A percentile compares a stretch with the other conserved stretches of the same genome.
These are phyloP conservation scores for Synchiropus splendidus DNA, from an alignment of 2,113 vertebrate genomes.

Conservation along the genomic window DNA sequence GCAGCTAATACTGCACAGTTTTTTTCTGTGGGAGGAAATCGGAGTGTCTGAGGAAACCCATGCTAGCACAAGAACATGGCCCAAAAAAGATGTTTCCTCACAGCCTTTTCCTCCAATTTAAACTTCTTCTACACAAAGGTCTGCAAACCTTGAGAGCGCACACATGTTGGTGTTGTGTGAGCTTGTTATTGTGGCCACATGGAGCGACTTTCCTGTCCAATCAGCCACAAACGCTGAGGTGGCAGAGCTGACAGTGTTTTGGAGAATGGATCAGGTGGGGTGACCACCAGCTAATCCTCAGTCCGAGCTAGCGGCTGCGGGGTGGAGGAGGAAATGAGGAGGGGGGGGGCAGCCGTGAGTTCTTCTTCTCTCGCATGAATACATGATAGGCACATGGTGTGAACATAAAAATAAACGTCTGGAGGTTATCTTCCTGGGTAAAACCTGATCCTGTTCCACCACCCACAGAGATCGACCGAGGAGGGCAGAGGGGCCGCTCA, in stretches of 20 bases:
- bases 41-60: no score
- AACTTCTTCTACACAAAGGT: no score
- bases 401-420: background rate
- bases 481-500: background rate
- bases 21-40: no score
- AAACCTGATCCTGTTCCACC: constrained; percentile 8
- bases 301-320: background rate
- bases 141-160: no score
- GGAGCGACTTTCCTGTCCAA: constrained; percentile 60
- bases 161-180: no score
- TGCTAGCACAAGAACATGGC: background rate
- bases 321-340: constrained; percentile 41
- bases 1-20: no score
- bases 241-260: constrained; percentile 43
- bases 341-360: constrained; percentile 22
- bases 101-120: no score
- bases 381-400: no score
- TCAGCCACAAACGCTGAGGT: constrained; percentile 60
- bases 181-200: constrained; percentile 59
- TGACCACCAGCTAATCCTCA: constrained; percentile 43
- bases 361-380: constrained; percentile 26
- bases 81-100: no score
- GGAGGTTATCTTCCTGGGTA: background rate
- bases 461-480: constrained; percentile 8
- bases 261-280: constrained; percentile 36